phyloP scores from a whole-genome alignment of 2,797 vertebrate species.

The Alectoris magna region DNA sequence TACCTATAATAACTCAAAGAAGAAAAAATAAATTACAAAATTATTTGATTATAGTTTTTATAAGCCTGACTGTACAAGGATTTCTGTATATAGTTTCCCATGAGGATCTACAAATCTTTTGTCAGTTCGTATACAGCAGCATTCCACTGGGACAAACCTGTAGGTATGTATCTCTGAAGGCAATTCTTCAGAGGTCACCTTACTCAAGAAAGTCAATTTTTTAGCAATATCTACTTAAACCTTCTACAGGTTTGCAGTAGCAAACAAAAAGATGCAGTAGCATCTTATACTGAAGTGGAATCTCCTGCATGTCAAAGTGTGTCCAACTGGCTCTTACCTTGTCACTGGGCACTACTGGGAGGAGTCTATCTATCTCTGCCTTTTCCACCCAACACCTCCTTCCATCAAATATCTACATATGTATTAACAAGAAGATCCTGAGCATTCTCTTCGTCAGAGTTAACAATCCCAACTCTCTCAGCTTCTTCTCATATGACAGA shows the following conservation, averaged over 20 bases:
- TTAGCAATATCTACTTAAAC: not conserved
- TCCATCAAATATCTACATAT: not conserved
- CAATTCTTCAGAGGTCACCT: not conserved
- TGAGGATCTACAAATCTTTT: not conserved
- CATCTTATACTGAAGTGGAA: not conserved
- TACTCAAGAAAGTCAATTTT: not conserved
- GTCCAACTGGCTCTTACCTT: too few relatives aligned
- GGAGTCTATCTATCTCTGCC: too few relatives aligned
- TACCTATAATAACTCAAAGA: not conserved
- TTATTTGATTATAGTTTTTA: accelerated
- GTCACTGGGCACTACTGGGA: not conserved
- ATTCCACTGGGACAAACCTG: not conserved
- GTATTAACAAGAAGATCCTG: not conserved
- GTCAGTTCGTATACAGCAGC: not conserved
- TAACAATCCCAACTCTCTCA: not conserved
- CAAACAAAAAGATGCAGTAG: too few relatives aligned
- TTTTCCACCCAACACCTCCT: not conserved
- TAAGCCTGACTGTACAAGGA: not conserved
- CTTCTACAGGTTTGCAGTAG: accelerated
- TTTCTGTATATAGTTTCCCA: not conserved
- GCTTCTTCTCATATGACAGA: not conserved
- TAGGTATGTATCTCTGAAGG: not conserved
- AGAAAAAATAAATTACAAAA: not conserved
- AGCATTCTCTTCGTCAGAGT: not conserved
- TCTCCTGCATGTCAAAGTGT: not conserved